A percentile compares a stretch with the other conserved stretches of the same genome.
Evolutionary conservation across 2,888 invertebrate genomes (phyloP).

Genomic region (Orthosia incerta): DNA sequence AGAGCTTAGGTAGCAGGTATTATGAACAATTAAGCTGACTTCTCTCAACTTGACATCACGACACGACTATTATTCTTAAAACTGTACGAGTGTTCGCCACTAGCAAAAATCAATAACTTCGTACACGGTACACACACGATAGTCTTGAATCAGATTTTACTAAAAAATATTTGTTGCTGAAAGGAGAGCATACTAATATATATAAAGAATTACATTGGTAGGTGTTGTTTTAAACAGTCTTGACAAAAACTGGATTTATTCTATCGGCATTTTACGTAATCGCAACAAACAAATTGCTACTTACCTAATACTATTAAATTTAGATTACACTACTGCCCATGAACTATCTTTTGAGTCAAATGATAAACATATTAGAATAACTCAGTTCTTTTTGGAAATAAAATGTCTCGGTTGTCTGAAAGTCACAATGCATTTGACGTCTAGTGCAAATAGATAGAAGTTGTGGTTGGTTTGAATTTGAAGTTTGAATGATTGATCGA

Average conservation of each 20-base stretch:
- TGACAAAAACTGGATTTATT: constrained; percentile 7
- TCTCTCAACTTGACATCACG: background rate
- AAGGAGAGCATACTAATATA: background rate
- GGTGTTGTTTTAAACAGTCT: background rate
- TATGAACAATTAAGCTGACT: background rate
- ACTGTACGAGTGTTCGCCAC: background rate
- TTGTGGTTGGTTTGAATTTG: constrained; percentile 15
- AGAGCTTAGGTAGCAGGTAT: background rate
- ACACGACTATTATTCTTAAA: background rate
- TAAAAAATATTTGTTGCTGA: background rate
- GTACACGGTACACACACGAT: background rate
- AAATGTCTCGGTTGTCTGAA: constrained; percentile 2
- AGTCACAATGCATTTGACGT: constrained; percentile 24
- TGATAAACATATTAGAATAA: constrained; percentile 1
- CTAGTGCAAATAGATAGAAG: background rate
- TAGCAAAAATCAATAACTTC: constrained; percentile 42
- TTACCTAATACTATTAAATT: constrained; percentile 24
- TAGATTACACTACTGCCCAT: background rate
- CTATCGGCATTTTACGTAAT: constrained; percentile 58
- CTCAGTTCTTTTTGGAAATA: background rate
- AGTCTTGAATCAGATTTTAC: background rate
- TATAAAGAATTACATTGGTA: background rate
- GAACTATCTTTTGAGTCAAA: constrained; percentile 4
- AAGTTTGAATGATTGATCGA: constrained; percentile 26
- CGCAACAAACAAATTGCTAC: constrained; percentile 36